Conservation (phyloP, 1,140 invertebrate genomes). For the Medauroidea extradentata region DNA sequence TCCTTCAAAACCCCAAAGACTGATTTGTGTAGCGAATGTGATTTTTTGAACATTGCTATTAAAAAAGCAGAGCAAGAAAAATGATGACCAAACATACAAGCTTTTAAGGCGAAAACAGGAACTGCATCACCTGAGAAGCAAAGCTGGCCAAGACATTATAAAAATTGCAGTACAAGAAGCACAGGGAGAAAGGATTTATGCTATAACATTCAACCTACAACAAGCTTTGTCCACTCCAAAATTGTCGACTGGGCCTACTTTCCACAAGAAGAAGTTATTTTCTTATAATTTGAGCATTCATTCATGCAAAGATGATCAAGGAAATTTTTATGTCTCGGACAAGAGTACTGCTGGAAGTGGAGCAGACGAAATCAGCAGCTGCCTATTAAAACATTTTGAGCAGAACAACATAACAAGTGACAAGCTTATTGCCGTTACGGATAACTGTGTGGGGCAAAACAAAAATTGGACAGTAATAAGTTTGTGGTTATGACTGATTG, state of each 20-base stretch:
- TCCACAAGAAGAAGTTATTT: no score
- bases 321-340: constrained; percentile 16
- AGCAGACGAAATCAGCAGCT: no score
- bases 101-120: no score
- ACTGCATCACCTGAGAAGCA: no score
- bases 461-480: constrained; percentile 14
- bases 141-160: background rate
- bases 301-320: constrained; percentile 8
- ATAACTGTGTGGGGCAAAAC: constrained; percentile 19
- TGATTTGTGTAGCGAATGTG: constrained; percentile 6
- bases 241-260: no score
- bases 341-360: no score
- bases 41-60: no score
- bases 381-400: no score
- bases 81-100: background rate
- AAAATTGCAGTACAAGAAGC: background rate
- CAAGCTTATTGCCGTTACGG: constrained; percentile 7
- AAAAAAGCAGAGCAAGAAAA: background rate
- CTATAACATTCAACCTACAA: constrained; percentile 12
- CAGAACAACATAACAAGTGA: no score
- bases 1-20: no score
- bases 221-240: constrained; percentile 11
- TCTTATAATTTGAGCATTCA: no score
- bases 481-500: constrained; percentile 6
- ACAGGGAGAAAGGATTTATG: background rate